phyloP scores from a whole-genome alignment of 2,797 vertebrate species.

The Peromyscus eremicus region DNA sequence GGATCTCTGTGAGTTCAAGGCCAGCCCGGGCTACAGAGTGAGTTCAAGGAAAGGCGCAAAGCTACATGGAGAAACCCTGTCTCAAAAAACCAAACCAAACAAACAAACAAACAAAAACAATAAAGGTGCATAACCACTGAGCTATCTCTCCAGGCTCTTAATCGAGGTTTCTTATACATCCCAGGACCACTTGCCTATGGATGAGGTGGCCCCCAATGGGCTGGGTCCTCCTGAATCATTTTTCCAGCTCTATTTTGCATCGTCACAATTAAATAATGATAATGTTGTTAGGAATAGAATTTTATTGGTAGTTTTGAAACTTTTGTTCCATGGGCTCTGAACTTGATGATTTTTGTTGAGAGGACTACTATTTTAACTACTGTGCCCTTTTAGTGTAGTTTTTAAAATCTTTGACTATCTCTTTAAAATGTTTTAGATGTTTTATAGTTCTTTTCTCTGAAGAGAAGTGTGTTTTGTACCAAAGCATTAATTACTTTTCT shows the following conservation, averaged over 20 bases:
- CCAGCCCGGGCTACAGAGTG: too few relatives aligned
- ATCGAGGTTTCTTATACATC: not conserved
- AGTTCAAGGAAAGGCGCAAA: too few relatives aligned
- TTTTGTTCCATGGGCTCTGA: not conserved
- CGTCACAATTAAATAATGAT: not conserved
- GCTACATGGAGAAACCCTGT: too few relatives aligned
- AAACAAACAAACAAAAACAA: not conserved
- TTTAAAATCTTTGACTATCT: not conserved
- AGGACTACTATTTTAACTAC: constrained; percentile 37
- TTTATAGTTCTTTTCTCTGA: constrained; percentile 26
- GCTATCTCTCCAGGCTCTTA: not conserved
- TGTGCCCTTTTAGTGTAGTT: not conserved
- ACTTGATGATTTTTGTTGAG: not conserved
- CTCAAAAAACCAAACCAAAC: too few relatives aligned
- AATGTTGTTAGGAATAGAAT: constrained; percentile 3
- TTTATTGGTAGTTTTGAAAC: constrained; percentile 38
- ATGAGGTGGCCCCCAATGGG: too few relatives aligned
- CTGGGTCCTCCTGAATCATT: not conserved
- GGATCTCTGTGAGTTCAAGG: too few relatives aligned
- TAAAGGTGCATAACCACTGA: not conserved
- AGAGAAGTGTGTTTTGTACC: constrained; percentile 32
- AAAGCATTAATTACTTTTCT: not conserved
- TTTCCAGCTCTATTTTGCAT: not conserved
- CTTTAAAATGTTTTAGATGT: not conserved
- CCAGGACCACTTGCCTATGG: not conserved